Percentiles rank a stretch among this genome's conserved stretches.
phyloP scores from a whole-genome alignment of 2,113 vertebrate species.

The Conger conger region DNA sequence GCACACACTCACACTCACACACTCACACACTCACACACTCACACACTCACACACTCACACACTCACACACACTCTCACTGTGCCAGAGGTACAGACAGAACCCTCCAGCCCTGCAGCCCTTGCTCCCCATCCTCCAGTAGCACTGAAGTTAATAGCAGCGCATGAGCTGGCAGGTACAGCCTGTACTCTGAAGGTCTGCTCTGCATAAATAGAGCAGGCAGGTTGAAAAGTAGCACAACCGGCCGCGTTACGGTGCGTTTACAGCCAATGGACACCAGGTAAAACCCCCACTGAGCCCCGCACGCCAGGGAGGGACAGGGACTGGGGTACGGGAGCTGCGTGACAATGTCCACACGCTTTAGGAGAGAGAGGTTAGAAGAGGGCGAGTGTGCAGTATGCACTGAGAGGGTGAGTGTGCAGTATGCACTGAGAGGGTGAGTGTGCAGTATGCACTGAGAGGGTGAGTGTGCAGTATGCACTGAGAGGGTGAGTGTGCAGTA shows the following conservation, averaged over 20 bases:
- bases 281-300: not conserved
- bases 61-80: not conserved
- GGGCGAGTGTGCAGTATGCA: no score
- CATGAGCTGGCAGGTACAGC: not conserved
- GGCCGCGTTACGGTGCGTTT: not conserved
- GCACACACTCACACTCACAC: slow-evolving; percentile 20
- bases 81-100: not conserved
- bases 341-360: no score
- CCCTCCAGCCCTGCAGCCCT: not conserved
- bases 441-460: no score
- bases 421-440: no score
- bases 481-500: no score
- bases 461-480: no score
- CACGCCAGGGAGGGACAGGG: not conserved
- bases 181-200: not conserved
- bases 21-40: not conserved
- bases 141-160: not conserved
- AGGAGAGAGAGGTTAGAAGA: no score
- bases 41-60: not conserved
- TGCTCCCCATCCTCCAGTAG: not conserved
- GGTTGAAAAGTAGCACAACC: not conserved
- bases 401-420: no score
- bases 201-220: slow-evolving; percentile 11
- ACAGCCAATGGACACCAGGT: not conserved
- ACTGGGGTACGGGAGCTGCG: no score